These are phyloP conservation scores for Cydia pomonella DNA, from an alignment of 1,140 invertebrate genomes.

Conservation along the genomic window DNA sequence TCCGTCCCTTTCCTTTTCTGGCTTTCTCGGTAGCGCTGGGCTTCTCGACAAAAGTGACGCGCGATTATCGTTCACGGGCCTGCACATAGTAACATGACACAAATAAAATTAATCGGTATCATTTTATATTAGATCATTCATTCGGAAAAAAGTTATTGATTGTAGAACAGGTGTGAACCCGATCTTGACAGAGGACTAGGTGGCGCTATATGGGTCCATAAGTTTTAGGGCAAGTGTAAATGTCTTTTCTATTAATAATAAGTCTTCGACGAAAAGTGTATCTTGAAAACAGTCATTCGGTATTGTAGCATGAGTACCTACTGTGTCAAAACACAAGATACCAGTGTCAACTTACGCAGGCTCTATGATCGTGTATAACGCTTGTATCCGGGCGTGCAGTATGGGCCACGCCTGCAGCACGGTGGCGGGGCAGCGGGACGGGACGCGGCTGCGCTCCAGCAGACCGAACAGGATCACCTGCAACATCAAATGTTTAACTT, in stretches of 20 bases:
- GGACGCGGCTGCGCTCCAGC: conserved; percentile 87
- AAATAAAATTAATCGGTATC: conserved; percentile 10
- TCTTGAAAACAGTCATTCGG: no score
- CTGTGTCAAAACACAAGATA: no score
- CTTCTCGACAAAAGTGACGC: conserved; percentile 92
- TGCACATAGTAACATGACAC: conserved; percentile 71
- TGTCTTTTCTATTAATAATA: no score
- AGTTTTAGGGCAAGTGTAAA: no score
- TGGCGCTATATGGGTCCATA: no score
- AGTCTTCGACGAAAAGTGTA: no score
- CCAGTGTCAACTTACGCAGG: conserved; percentile 88
- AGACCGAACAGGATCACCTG: conserved; percentile 91
- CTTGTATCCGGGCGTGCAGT: conserved; percentile 94
- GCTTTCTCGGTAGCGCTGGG: conserved; percentile 89
- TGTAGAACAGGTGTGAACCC: no score
- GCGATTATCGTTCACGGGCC: conserved; percentile 97
- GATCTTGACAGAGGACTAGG: no score
- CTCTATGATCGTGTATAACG: conserved; percentile 95
- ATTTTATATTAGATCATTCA: conserved; percentile 12
- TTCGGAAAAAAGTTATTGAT: background rate
- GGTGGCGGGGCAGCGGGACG: conserved; percentile 91
- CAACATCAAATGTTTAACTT: no score
- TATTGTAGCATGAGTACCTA: no score
- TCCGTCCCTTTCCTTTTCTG: conserved; percentile 93
- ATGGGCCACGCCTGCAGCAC: conserved; percentile 97